These are phyloP conservation scores for Leucophenga maculata DNA, from an alignment of 2,888 invertebrate genomes.

Conservation along the genomic window DNA sequence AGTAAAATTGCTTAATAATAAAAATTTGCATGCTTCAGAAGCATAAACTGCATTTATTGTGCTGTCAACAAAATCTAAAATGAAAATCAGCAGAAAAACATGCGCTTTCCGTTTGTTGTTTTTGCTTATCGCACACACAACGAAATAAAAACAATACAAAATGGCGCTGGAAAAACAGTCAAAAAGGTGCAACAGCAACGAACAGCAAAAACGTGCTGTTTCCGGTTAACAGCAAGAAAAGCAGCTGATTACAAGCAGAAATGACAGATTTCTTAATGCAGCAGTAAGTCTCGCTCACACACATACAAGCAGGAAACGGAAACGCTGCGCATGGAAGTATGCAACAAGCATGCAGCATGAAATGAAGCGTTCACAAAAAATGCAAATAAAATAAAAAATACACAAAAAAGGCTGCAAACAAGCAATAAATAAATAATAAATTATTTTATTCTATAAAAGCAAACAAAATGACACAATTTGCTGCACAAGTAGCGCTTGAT, in stretches of 20 bases:
- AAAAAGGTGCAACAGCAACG: constrained; percentile 43
- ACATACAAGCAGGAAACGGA: constrained; percentile 32
- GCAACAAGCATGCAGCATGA: constrained; percentile 2
- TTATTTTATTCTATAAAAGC: no score
- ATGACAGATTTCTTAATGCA: background rate
- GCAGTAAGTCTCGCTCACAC: constrained; percentile 48
- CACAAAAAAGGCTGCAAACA: no score
- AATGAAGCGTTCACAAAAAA: constrained; percentile 47
- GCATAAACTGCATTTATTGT: background rate
- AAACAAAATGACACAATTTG: no score
- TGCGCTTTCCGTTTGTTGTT: background rate
- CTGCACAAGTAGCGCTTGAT: no score
- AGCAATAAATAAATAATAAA: no score
- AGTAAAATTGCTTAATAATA: constrained; percentile 40
- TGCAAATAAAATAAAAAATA: constrained; percentile 48
- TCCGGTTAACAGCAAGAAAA: constrained; percentile 42
- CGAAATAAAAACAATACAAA: constrained; percentile 31
- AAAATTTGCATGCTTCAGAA: constrained; percentile 9
- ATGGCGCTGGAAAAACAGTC: background rate
- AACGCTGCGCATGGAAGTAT: constrained; percentile 22
- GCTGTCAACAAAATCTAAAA: constrained; percentile 1
- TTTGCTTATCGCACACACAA: constrained; percentile 20
- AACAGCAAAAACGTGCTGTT: constrained; percentile 51
- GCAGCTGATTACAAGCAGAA: background rate
- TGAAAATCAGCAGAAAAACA: background rate